These are phyloP conservation scores for Platysternon megacephalum DNA, from an alignment of 2,113 vertebrate species.

Conservation along the genomic window DNA sequence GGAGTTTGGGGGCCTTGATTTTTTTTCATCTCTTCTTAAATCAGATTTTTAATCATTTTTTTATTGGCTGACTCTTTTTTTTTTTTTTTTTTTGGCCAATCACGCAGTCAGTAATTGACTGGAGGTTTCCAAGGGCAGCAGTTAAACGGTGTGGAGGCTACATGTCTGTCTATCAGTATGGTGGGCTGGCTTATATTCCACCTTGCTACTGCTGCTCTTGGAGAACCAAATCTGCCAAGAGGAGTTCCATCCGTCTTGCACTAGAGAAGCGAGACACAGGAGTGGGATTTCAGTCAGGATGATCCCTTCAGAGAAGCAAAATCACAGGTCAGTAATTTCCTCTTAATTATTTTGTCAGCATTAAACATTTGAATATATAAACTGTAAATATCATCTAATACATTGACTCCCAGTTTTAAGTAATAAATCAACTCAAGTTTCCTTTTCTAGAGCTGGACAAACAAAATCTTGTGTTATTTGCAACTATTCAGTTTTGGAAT, in stretches of 20 bases:
- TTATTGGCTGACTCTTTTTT: not conserved
- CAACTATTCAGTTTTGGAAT: not conserved
- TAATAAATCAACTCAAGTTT: not conserved
- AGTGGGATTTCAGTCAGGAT: not conserved
- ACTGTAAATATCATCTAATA: not conserved
- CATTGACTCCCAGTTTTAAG: not conserved
- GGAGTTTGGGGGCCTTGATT: not conserved
- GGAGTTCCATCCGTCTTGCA: not conserved
- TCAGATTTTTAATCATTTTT: not conserved
- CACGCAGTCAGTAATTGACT: not conserved
- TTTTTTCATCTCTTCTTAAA: not conserved
- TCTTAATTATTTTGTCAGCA: not conserved
- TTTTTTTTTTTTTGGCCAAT: not conserved
- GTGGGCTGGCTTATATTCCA: not conserved
- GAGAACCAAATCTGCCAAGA: not conserved
- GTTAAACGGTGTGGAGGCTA: fast-evolving
- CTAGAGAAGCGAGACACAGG: not conserved
- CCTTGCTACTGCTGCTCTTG: fast-evolving
- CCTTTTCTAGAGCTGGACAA: not conserved
- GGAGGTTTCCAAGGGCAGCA: not conserved
- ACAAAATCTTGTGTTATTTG: not conserved
- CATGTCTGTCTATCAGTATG: fast-evolving
- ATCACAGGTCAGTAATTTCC: not conserved
- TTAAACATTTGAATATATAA: not conserved
- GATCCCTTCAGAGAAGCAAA: not conserved